These are phyloP conservation scores for Sogatella furcifera DNA, from an alignment of 1,140 invertebrate species.

Conservation along the genomic window DNA sequence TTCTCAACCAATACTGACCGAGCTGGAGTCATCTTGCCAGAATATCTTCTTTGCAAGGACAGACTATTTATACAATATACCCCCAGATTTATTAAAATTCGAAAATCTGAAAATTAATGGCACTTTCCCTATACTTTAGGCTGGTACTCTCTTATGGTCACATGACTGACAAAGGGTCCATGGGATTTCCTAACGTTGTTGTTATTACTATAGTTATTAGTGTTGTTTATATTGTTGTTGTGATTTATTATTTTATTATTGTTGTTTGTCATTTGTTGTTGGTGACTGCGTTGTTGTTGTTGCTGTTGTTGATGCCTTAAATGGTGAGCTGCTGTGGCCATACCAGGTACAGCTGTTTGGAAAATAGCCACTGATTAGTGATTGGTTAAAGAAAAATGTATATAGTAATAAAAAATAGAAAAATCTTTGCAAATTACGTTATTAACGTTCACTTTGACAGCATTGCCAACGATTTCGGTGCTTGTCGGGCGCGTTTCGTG, in stretches of 20 bases:
- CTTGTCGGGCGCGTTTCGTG: no score
- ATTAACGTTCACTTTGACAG: no score
- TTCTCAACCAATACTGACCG: no score
- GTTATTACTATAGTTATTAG: slow-evolving; percentile 28
- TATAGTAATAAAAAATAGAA: no score
- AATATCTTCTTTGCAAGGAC: no score
- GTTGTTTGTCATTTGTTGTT: neutral
- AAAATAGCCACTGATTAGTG: neutral
- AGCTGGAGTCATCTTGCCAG: no score
- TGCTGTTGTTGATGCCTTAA: slow-evolving; percentile 26
- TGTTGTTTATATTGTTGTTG: slow-evolving; percentile 4
- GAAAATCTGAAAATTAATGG: no score
- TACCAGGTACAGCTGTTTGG: slow-evolving; percentile 19
- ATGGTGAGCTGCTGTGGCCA: slow-evolving; percentile 22
- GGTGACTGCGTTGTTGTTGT: slow-evolving; percentile 11
- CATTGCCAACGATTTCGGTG: no score
- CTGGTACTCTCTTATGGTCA: slow-evolving; percentile 34
- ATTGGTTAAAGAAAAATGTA: no score
- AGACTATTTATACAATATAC: no score
- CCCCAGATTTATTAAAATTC: no score
- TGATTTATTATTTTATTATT: neutral
- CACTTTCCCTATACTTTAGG: neutral
- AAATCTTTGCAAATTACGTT: no score
- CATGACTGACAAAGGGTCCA: slow-evolving; percentile 46
- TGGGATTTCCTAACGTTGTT: slow-evolving; percentile 32